Percentiles rank a stretch among this genome's conserved stretches.
These are phyloP conservation scores for Caenorhabditis remanei DNA, from an alignment of 1,140 invertebrate species.

Conservation along the genomic window DNA sequence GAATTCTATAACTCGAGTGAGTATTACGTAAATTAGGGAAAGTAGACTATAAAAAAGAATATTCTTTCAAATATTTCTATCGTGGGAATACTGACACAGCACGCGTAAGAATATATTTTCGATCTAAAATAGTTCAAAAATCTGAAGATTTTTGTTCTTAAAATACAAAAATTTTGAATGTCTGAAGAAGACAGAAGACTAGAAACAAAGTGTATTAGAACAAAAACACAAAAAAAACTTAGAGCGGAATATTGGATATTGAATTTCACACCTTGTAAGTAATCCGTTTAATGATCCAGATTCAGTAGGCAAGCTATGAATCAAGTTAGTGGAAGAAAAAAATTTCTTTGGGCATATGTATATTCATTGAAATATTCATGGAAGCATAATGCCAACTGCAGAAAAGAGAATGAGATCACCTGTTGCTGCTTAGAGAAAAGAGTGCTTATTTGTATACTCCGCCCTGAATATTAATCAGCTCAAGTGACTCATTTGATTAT, in stretches of 20 bases:
- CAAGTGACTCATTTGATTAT: not conserved
- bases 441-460: conserved; percentile 3
- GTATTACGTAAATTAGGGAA: not conserved
- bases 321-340: conserved; percentile 22
- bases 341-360: conserved; percentile 24
- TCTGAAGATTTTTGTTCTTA: not conserved
- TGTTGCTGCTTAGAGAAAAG: not conserved
- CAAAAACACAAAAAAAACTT: not conserved
- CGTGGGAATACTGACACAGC: not conserved
- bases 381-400: not conserved
- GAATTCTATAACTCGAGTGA: not conserved
- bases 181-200: not conserved
- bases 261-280: conserved; percentile 25
- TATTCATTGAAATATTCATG: conserved; percentile 49
- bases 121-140: not conserved
- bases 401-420: conserved; percentile 30
- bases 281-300: conserved; percentile 31
- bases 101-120: not conserved
- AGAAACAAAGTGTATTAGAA: not conserved
- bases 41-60: not conserved
- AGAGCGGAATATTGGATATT: conserved; percentile 33
- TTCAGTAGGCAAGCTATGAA: not conserved
- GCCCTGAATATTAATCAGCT: not conserved
- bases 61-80: not conserved
- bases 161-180: not conserved